phyloP scores from a whole-genome alignment of 2,797 vertebrate genomes.

The Synanceia verrucosa region DNA sequence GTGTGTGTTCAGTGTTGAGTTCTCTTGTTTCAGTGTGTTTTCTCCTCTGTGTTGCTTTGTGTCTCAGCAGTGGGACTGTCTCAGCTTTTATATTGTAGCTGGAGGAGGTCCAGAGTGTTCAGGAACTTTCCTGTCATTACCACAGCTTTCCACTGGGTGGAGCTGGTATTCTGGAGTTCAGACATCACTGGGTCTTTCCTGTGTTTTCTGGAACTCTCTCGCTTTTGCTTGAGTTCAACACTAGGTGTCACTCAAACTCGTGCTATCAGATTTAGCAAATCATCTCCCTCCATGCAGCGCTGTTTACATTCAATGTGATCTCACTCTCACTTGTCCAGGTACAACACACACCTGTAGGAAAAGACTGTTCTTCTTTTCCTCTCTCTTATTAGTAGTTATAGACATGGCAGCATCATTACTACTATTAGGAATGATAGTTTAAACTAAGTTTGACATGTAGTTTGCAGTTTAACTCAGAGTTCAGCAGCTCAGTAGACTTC shows the following conservation, averaged over 20 bases:
- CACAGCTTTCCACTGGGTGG: constrained; percentile 8
- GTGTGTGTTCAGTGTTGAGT: constrained; percentile 1
- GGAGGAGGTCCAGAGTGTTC: neutral
- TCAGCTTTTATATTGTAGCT: constrained; percentile 18
- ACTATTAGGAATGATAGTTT: too few relatives aligned
- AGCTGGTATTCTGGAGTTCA: neutral
- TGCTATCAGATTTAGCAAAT: neutral
- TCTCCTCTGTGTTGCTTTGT: constrained; percentile 4
- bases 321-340: too few relatives aligned
- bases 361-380: too few relatives aligned
- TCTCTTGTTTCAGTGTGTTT: constrained; percentile 13
- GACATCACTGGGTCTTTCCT: neutral
- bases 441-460: too few relatives aligned
- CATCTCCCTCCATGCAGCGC: too few relatives aligned
- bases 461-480: too few relatives aligned
- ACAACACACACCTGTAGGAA: too few relatives aligned
- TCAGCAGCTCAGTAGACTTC: too few relatives aligned
- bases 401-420: too few relatives aligned
- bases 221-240: neutral
- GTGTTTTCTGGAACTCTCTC: neutral
- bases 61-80: constrained; percentile 25
- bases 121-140: constrained; percentile 18
- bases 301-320: too few relatives aligned
- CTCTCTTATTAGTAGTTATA: too few relatives aligned
- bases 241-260: neutral